Evolutionary conservation across 2,888 invertebrate species (phyloP).

Genomic region (Xylota sylvarum): DNA sequence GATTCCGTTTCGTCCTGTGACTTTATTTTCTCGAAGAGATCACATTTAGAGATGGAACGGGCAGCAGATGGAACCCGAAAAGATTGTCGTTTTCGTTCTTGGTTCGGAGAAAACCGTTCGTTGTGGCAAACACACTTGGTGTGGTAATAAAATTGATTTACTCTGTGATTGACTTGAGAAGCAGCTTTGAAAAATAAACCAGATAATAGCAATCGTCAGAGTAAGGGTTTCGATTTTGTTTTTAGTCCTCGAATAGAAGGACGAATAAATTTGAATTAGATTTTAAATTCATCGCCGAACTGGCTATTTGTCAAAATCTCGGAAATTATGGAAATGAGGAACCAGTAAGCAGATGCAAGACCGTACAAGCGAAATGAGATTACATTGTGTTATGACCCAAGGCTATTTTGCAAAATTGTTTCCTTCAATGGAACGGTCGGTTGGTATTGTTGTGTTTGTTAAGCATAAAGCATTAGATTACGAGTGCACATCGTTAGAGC

Average conservation of each 20-base stretch:
- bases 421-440: neutral
- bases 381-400: neutral
- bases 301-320: constrained; percentile 27
- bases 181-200: constrained; percentile 36
- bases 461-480: neutral
- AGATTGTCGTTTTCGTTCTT: constrained; percentile 7
- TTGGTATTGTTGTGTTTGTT: neutral
- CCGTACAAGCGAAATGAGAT: neutral
- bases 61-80: constrained; percentile 10
- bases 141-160: constrained; percentile 65
- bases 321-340: neutral
- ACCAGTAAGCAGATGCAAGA: neutral
- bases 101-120: neutral
- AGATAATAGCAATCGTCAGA: constrained; percentile 36
- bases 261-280: constrained; percentile 46
- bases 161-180: constrained; percentile 58
- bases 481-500: neutral
- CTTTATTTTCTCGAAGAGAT: constrained; percentile 26
- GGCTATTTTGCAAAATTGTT: neutral
- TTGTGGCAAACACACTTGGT: constrained; percentile 27
- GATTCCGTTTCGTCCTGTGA: neutral
- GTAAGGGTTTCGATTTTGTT: constrained; percentile 4
- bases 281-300: constrained; percentile 25
- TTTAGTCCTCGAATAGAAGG: constrained; percentile 2
- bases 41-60: constrained; percentile 1